Base-by-base conservation (phyloP, 1,140 invertebrate species). In the Zaprionus capensis region DNA sequence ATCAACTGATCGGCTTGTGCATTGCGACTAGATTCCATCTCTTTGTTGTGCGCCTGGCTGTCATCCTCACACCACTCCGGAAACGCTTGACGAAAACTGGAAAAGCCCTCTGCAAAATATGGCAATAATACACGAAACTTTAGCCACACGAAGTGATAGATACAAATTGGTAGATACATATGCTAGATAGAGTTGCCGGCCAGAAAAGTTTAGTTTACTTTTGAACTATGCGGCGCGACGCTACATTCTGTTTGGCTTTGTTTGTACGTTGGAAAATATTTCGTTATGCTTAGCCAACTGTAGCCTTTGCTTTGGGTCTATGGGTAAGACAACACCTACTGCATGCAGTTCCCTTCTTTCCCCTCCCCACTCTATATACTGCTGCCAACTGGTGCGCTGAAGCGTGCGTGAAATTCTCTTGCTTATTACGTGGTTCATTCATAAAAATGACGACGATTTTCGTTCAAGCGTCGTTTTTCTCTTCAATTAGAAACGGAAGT, bases 61-160 rank as follows among this genome's bases (percentile, higher is more conserved):
- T 93, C 94, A 70, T 94, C 94, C 80, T 96, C 96, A 91, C 97
- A 98, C 96, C 97, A 98, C 92, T 98, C 97, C 28, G 97, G 97
- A 93, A 97, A 98, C 53, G 95, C 94, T 75, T 95, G 94, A 79
- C 95, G 95, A 93, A 98, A 99, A 87, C 95, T 94, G 66, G 94
- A 94, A 86, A 98, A 98, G 64, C 97, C 97, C 93, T 97, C 98
- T 98, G 94, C 24, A 94, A 95, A 6, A 24, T 34, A 49, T 31
- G 44, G 59, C 6, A 41, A n/a, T 24, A 15, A 64, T 44, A 59
- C 28, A 55, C 51, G 67, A 71, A 78, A 83, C 55, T 74, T 75
- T 70, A 81, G 68, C 68, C 46, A 58, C 31, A 34, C 31, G 31
- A 9, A 34, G 31, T 11, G 9, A 34, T 14, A 58, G 41, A 80